phyloP scores from a whole-genome alignment of 2,797 vertebrate species.

The Hippoglossus hippoglossus region DNA sequence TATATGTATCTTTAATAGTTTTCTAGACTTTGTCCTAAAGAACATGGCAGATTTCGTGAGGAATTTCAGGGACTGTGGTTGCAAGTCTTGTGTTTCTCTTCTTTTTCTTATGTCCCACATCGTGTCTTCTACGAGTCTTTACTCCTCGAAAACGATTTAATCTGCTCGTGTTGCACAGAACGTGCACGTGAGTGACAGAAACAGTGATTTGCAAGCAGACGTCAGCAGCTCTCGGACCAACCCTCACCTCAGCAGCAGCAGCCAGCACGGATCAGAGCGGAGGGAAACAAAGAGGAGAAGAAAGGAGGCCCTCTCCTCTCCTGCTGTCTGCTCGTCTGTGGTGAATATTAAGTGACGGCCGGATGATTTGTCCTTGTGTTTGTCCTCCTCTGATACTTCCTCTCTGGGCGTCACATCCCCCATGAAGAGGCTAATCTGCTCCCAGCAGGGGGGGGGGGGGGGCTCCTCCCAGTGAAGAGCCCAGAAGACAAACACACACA shows the following conservation, averaged over 20 bases:
- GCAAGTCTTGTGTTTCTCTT: too few relatives aligned
- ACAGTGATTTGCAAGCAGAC: neutral
- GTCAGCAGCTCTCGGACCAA: neutral
- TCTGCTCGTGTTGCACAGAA: too few relatives aligned
- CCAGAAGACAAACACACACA: conserved; percentile 36
- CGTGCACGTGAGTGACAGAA: too few relatives aligned
- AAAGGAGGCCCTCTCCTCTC: conserved; percentile 32
- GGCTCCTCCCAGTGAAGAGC: conserved; percentile 63
- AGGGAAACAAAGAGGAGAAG: conserved; percentile 25
- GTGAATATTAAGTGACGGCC: conserved; percentile 71
- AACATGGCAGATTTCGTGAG: too few relatives aligned
- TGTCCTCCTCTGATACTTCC: conserved; percentile 78
- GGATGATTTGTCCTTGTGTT: conserved; percentile 77
- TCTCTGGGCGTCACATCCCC: conserved; percentile 72
- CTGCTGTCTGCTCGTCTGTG: conserved; percentile 65
- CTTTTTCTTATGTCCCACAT: too few relatives aligned
- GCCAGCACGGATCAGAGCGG: conserved; percentile 7
- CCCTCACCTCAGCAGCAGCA: conserved; percentile 11
- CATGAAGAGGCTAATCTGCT: conserved; percentile 78
- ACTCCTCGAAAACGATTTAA: too few relatives aligned
- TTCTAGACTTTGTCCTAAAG: too few relatives aligned
- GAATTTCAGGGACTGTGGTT: too few relatives aligned
- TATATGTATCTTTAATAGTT: too few relatives aligned
- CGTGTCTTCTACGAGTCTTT: too few relatives aligned
- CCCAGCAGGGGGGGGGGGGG: conserved; percentile 56